phyloP scores from a whole-genome alignment of 1,140 invertebrate species.

The Cecropterus lyciades region DNA sequence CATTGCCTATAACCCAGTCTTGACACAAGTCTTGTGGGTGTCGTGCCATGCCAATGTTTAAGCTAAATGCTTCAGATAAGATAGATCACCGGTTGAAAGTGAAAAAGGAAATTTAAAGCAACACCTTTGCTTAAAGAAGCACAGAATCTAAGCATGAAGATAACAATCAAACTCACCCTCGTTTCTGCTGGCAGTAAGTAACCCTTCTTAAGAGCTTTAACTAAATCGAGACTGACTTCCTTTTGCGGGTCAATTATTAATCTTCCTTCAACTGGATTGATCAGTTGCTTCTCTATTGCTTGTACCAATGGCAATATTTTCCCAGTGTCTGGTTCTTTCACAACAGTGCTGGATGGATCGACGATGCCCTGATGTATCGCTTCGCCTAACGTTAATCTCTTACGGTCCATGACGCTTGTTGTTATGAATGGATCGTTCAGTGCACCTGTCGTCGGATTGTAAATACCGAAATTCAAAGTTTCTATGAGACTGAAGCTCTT shows the following conservation, averaged over 20 bases:
- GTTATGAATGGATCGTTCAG: constrained; percentile 92
- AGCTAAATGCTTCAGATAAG: constrained; percentile 75
- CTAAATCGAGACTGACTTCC: constrained; percentile 89
- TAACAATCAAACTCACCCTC: constrained; percentile 90
- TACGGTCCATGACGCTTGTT: constrained; percentile 87
- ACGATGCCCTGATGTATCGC: constrained; percentile 91
- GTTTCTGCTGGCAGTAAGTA: constrained; percentile 95
- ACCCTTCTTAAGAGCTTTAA: constrained; percentile 94
- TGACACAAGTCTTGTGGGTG: constrained; percentile 63
- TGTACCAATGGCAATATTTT: constrained; percentile 91
- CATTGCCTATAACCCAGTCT: constrained; percentile 53
- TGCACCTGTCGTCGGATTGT: constrained; percentile 91
- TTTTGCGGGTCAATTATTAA: constrained; percentile 87
- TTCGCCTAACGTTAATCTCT: constrained; percentile 90
- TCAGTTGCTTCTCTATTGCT: constrained; percentile 90
- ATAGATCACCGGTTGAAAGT: constrained; percentile 73
- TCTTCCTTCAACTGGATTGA: constrained; percentile 90
- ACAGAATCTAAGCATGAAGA: constrained; percentile 51
- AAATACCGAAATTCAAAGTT: constrained; percentile 92
- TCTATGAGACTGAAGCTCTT: constrained; percentile 92
- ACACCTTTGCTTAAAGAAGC: constrained; percentile 79
- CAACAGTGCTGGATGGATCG: constrained; percentile 92
- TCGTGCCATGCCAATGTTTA: constrained; percentile 80
- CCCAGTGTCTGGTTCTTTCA: constrained; percentile 91
- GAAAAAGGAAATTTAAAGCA: constrained; percentile 73